Conservation (phyloP, 2,797 vertebrate genomes). For the Gallinago nigripennis region DNA sequence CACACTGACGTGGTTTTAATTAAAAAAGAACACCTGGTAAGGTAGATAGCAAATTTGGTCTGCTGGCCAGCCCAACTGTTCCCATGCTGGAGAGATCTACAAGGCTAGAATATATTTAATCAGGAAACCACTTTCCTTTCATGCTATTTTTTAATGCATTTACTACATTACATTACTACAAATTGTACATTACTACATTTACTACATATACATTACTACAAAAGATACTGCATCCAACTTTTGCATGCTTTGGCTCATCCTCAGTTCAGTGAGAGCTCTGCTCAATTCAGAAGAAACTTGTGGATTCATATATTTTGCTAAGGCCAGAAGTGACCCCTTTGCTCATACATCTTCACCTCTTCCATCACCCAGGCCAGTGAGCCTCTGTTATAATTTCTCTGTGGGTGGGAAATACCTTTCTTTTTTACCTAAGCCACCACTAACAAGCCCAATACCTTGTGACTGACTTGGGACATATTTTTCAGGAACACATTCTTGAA, state of each 20-base stretch:
- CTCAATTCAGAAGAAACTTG: background rate
- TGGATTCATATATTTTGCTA: background rate
- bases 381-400: background rate
- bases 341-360: background rate
- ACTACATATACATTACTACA: background rate
- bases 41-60: background rate
- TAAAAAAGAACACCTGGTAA: background rate
- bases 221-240: background rate
- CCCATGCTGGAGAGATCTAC: background rate
- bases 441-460: background rate
- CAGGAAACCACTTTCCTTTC: background rate
- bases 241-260: background rate
- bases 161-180: background rate
- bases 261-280: background rate
- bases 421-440: background rate
- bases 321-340: background rate
- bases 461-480: background rate
- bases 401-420: background rate
- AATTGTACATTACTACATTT: too few relatives aligned
- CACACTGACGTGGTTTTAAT: background rate
- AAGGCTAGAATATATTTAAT: background rate
- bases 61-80: background rate
- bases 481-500: background rate
- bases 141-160: background rate
- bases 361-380: background rate